phyloP scores from a whole-genome alignment of 2,888 invertebrate genomes.

The Hoplodrina ambigua region DNA sequence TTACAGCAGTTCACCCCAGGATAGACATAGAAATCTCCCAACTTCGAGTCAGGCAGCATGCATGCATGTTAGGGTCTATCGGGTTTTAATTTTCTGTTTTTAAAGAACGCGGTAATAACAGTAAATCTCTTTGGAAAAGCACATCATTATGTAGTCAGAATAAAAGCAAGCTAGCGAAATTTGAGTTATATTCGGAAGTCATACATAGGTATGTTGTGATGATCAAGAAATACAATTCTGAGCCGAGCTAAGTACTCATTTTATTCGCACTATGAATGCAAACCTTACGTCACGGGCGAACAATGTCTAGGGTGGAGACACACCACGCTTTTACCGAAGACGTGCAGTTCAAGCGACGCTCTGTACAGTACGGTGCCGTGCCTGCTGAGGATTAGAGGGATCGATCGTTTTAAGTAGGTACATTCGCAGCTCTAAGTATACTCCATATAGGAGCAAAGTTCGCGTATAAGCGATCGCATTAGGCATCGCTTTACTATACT shows the following conservation, averaged over 20 bases:
- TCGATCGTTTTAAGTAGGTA: too few relatives aligned
- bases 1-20: background rate
- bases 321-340: background rate
- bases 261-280: constrained; percentile 36
- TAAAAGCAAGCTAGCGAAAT: too few relatives aligned
- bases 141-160: too few relatives aligned
- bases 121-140: too few relatives aligned
- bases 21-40: background rate
- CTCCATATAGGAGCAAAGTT: background rate
- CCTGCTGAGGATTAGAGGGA: background rate
- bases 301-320: constrained; percentile 32
- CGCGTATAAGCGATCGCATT: background rate
- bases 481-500: background rate
- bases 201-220: background rate
- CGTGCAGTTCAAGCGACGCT: background rate
- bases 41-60: background rate
- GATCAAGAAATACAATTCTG: background rate
- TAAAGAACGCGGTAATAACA: too few relatives aligned
- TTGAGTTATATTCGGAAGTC: background rate
- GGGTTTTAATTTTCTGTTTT: too few relatives aligned
- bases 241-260: constrained; percentile 1
- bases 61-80: too few relatives aligned
- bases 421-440: too few relatives aligned
- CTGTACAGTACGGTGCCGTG: background rate
- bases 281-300: constrained; percentile 37